Evolutionary conservation across 2,888 invertebrate genomes (phyloP).

Genomic region (Acanthoscelides obtectus): DNA sequence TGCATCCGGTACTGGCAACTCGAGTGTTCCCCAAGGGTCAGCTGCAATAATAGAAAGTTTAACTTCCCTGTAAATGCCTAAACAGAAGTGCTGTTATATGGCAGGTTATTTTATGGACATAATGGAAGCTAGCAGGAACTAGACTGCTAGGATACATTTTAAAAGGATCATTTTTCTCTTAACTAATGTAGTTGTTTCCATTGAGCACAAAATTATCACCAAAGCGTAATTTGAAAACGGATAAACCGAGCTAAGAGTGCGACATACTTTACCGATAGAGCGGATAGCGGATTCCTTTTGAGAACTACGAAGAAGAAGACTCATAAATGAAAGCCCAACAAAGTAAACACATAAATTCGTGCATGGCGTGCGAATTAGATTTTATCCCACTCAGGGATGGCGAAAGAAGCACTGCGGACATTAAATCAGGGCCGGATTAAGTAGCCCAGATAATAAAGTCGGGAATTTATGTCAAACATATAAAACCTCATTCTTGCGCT

Average conservation of each 20-base stretch:
- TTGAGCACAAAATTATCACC: not conserved
- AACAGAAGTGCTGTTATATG: no score
- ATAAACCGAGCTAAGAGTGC: not conserved
- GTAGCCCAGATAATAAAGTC: not conserved
- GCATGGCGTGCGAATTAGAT: slow-evolving; percentile 26
- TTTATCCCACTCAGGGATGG: slow-evolving; percentile 16
- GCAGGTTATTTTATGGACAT: no score
- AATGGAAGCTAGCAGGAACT: no score
- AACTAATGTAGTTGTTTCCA: not conserved
- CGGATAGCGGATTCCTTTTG: not conserved
- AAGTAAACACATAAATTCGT: slow-evolving; percentile 28
- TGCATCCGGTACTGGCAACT: no score
- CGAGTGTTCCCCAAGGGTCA: no score
- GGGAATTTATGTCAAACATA: slow-evolving; percentile 7
- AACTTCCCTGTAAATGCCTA: no score
- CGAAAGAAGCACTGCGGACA: slow-evolving; percentile 18
- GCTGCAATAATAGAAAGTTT: no score
- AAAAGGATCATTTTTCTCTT: not conserved
- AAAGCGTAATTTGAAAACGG: not conserved
- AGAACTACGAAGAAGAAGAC: not conserved
- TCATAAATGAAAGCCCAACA: not conserved
- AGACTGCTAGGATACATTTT: no score
- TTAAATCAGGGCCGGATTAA: slow-evolving; percentile 19
- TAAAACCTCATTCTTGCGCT: slow-evolving; percentile 1
- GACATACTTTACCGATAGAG: not conserved